A percentile compares a stretch with the other conserved stretches of the same genome.
phyloP scores from a whole-genome alignment of 1,140 invertebrate species.

The Mactra quadrangularis region DNA sequence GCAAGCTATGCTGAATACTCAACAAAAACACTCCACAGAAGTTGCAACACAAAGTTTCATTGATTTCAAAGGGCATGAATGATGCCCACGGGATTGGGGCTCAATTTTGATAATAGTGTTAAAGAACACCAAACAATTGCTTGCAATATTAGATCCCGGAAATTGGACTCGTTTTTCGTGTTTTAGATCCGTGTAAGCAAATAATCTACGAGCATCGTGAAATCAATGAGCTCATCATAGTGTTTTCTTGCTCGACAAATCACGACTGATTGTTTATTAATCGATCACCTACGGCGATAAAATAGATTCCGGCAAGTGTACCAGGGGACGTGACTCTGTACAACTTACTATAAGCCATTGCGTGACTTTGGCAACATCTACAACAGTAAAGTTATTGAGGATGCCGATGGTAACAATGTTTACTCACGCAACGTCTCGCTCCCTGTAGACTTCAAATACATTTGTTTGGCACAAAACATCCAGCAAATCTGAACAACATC shows the following conservation, averaged over 20 bases:
- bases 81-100: constrained; percentile 26
- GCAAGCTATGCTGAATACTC: not conserved
- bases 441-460: constrained; percentile 19
- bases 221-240: not conserved
- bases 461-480: constrained; percentile 34
- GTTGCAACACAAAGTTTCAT: constrained; percentile 40
- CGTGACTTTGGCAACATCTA: constrained; percentile 5
- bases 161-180: constrained; percentile 48
- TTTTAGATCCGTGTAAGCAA: constrained; percentile 35
- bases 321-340: constrained; percentile 17
- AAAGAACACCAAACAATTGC: constrained; percentile 59
- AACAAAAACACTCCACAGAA: constrained; percentile 31
- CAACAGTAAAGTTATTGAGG: not conserved
- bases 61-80: constrained; percentile 59
- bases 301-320: constrained; percentile 15
- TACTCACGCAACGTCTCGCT: constrained; percentile 30
- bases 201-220: constrained; percentile 36
- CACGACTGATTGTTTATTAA: constrained; percentile 52
- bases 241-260: not conserved
- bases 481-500: constrained; percentile 32
- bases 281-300: constrained; percentile 40
- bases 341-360: too few species aligned
- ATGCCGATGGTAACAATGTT: too few species aligned
- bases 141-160: constrained; percentile 56
- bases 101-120: constrained; percentile 66